Base-by-base conservation (phyloP, 2,113 vertebrate genomes). In the Gadus macrocephalus region DNA sequence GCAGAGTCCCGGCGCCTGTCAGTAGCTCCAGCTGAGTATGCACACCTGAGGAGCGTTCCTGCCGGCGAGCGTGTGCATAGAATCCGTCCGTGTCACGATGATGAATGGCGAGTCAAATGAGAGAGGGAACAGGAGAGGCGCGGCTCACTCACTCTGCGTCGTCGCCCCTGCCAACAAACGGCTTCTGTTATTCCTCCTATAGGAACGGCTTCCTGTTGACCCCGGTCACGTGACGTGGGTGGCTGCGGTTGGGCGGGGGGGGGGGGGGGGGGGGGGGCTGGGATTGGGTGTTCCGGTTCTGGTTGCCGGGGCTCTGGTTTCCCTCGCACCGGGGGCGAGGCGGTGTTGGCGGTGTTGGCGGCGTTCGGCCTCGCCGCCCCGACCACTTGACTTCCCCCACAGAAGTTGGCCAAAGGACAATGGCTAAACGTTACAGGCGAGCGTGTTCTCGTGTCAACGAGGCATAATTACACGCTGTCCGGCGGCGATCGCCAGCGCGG, bases 121-220 rank as follows among this genome's bases (percentile, higher is more conserved):
- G 70, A 85, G 75, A 65, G 63, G 79, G 73, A 84, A 69, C 7
- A 64, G 22, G 73, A 75, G 68, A 67, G 53, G 66, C 72, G 70
- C 70, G 60, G 55, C 70, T 82, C 71, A 69, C 68, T 82, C 58
- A 53, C 68, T 38, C 66, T 9, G 68, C 62, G 74, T 69, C 63
- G 28, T 22, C 22, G 75, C 70, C 76, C 55, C 55, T 74, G 72
- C 72, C 67, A 15, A 77, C 70, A 56, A n/a, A 56, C 16, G 27
- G 0, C 3, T 62, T 17, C 14, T 81, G 72, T 85, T 84, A 67
- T 73, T 75, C 25, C 78, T 85, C 72, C 75, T 62, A 22, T 63
- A 67, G 15, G 25, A 56, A 79, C 69, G 8, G 81, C 79, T 82
- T 87, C 83, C 86, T 87, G 75, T 75, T 84, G 85, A 87, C 82